Conservation (phyloP, 2,113 vertebrate genomes). For the Pantherophis guttatus region DNA sequence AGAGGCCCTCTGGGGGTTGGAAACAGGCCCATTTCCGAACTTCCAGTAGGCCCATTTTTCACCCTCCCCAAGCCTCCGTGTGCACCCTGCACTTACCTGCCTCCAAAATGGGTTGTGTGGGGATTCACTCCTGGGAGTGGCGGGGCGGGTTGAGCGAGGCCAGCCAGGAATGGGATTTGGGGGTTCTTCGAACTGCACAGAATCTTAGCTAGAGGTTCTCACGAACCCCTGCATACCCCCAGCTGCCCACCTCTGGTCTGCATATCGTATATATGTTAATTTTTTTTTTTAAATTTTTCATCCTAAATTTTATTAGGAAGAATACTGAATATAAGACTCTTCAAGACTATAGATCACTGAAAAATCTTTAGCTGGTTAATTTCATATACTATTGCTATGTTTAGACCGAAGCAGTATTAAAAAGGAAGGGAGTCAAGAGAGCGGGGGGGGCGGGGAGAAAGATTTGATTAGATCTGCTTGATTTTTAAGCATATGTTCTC, state of each 20-base stretch:
- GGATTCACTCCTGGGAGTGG: too few species aligned
- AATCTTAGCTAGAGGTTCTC: too few species aligned
- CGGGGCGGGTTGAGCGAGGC: too few species aligned
- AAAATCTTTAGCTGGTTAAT: background rate
- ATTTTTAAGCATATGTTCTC: conserved; percentile 58
- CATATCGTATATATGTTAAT: background rate
- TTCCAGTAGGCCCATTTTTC: too few species aligned
- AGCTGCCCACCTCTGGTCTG: background rate
- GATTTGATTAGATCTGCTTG: conserved; percentile 46
- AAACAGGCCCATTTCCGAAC: too few species aligned
- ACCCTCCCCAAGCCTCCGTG: too few species aligned
- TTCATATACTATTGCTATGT: background rate
- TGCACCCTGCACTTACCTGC: too few species aligned
- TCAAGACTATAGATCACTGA: background rate
- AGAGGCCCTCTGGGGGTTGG: too few species aligned
- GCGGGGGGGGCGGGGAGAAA: background rate
- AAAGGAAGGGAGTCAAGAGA: conserved; percentile 53
- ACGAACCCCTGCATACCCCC: too few species aligned
- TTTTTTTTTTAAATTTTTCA: background rate
- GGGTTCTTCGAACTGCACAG: too few species aligned
- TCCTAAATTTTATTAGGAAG: background rate
- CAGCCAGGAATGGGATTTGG: too few species aligned
- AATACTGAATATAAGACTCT: background rate
- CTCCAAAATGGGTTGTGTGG: too few species aligned
- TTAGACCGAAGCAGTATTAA: conserved; percentile 48